Evolutionary conservation across 1,140 invertebrate genomes (phyloP), one percentile per base, ranked within the genome.

Genomic region (Hyposmocoma kahamanoa): DNA sequence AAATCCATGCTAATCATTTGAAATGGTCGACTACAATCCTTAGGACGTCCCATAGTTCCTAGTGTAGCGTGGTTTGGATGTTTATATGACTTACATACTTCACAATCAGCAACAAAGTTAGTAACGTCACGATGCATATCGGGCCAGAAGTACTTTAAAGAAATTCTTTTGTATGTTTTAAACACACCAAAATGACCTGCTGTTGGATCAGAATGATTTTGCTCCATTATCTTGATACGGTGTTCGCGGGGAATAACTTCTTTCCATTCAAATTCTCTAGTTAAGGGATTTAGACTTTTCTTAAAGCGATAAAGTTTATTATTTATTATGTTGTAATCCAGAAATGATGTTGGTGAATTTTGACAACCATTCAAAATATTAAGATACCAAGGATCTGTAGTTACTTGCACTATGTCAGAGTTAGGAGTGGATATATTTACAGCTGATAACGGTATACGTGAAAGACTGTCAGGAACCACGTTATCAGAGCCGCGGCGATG

Each of bases 401-500:
- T 42, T n/a, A 3, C 20, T 22, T 13, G 3, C 10, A 3, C 15
- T 3, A 13, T 6, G 4, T 6, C 18, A 10, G 42, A 26, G 18
- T 11, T 22, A 21, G 20, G 6, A 22, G 45, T 6, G 30, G 4
- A 2, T 26, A 4, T 3, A 24, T 10, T 8, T 13, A 42, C 34
- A 1, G 22, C 26, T 1, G 22, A 18, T 13, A 49, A 38, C 1
- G 42, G 28, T 10, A 42, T 21, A 10, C 57, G 24, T 34, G 72
- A 80, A n/a, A 87, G 48, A 1, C 61, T 60, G 49, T 81, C 76
- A 1, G 75, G 67, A 13, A 81, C 72, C 1, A 53, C 20, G 45
- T 85, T 69, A 2, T 58, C 22, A 8, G 50, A 58, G 4, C 84
- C 84, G 19, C 66, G 70, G 30, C 82, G 60, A 55, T 88, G 78